A percentile compares a stretch with the other conserved stretches of the same genome.
Conservation (phyloP, 2,888 invertebrate genomes). For the Ceramica pisi region DNA sequence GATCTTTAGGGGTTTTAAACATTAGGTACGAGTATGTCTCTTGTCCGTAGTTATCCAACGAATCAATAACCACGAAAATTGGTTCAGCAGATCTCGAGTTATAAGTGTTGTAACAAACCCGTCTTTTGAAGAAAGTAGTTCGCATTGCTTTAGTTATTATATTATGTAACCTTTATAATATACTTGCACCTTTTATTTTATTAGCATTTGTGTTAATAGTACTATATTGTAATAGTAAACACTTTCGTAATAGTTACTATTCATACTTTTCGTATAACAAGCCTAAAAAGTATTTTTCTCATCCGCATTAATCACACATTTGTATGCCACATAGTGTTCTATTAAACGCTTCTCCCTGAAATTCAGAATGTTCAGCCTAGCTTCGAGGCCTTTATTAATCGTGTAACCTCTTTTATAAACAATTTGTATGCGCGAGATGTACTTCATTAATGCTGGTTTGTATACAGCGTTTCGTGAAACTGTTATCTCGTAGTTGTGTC, state of each 20-base stretch:
- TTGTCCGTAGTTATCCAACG: too few relatives aligned
- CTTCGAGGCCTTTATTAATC: slow-evolving; percentile 19
- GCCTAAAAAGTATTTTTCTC: not conserved
- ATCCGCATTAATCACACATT: slow-evolving; percentile 12
- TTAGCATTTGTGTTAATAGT: too few relatives aligned
- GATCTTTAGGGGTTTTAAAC: too few relatives aligned
- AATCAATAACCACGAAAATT: too few relatives aligned
- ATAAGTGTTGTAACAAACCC: too few relatives aligned
- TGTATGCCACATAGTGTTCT: slow-evolving; percentile 24
- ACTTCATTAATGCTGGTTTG: slow-evolving; percentile 9
- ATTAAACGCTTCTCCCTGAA: not conserved
- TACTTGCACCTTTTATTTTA: too few relatives aligned
- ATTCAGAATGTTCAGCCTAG: slow-evolving; percentile 19
- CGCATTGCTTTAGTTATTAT: too few relatives aligned
- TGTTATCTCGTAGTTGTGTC: not conserved
- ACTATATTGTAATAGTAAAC: not conserved
- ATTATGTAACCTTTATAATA: too few relatives aligned
- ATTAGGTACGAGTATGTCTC: too few relatives aligned
- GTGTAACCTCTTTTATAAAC: not conserved
- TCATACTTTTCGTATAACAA: not conserved
- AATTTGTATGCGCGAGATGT: slow-evolving; percentile 33
- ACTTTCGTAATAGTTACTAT: not conserved
- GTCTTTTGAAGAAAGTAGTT: too few relatives aligned
- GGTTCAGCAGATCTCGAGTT: too few relatives aligned
- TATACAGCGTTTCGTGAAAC: not conserved